phyloP scores from a whole-genome alignment of 2,797 vertebrate genomes.

The Melanotaenia maccullochi region DNA sequence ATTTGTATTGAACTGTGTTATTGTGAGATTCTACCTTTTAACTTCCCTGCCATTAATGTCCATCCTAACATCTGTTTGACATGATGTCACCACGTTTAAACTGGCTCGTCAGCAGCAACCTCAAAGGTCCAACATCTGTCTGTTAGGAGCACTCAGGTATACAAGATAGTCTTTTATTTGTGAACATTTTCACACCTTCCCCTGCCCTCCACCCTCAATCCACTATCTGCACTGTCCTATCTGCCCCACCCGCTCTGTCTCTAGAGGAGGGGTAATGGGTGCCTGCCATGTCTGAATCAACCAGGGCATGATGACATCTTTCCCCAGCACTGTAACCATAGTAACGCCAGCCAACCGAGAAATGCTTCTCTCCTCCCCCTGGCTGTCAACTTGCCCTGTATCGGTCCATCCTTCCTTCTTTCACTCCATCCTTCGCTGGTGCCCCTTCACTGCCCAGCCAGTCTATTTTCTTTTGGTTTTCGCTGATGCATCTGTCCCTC shows the following conservation, averaged over 20 bases:
- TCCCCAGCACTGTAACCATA: constrained; percentile 83
- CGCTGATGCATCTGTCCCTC: constrained; percentile 5
- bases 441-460: constrained; percentile 54
- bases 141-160: constrained; percentile 20
- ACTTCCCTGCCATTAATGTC: constrained; percentile 30
- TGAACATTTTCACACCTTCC: constrained; percentile 50
- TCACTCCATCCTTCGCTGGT: constrained; percentile 33
- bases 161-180: constrained; percentile 39
- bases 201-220: constrained; percentile 26
- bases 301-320: constrained; percentile 83
- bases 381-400: constrained; percentile 70
- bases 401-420: constrained; percentile 41
- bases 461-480: constrained; percentile 31
- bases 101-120: constrained; percentile 33
- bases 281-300: constrained; percentile 81
- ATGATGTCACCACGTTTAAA: constrained; percentile 25
- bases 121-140: constrained; percentile 20
- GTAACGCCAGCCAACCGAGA: constrained; percentile 83
- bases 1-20: constrained; percentile 3
- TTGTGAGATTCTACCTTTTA: constrained; percentile 32
- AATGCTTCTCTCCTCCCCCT: constrained; percentile 72
- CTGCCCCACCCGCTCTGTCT: constrained; percentile 29
- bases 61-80: constrained; percentile 36
- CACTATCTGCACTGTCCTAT: constrained; percentile 31
- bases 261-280: constrained; percentile 71